phyloP scores from a whole-genome alignment of 2,797 vertebrate genomes.

The Hipposideros larvatus region DNA sequence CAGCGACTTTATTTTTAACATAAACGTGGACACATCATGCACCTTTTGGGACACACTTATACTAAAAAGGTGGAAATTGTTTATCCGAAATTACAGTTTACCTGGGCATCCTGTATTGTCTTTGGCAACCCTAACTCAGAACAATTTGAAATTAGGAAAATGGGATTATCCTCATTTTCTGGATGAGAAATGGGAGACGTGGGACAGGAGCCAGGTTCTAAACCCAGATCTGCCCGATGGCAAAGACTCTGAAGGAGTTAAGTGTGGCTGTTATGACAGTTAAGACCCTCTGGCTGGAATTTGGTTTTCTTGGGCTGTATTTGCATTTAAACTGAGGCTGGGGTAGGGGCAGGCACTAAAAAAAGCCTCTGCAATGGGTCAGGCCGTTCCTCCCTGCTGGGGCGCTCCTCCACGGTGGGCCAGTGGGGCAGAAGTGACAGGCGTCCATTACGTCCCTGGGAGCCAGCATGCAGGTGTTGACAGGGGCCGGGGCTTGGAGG shows the following conservation, averaged over 20 bases:
- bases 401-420: background rate
- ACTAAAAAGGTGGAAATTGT: background rate
- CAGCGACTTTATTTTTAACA: background rate
- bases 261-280: background rate
- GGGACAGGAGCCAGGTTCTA: background rate
- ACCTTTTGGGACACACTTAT: background rate
- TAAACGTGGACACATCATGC: background rate
- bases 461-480: too few species aligned
- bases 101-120: background rate
- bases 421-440: background rate
- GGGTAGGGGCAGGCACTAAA: background rate
- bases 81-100: background rate
- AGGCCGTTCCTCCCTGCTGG: background rate
- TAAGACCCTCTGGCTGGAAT: background rate
- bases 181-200: background rate
- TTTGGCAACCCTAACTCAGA: background rate
- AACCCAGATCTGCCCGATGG: background rate
- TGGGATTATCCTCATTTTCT: background rate
- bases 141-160: background rate
- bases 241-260: background rate
- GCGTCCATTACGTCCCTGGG: background rate
- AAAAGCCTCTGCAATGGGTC: background rate
- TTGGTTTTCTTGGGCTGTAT: background rate
- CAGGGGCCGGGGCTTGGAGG: background rate
- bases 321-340: background rate